Base-by-base conservation (phyloP, 2,888 invertebrate species). In the Microdon myrmicae region DNA sequence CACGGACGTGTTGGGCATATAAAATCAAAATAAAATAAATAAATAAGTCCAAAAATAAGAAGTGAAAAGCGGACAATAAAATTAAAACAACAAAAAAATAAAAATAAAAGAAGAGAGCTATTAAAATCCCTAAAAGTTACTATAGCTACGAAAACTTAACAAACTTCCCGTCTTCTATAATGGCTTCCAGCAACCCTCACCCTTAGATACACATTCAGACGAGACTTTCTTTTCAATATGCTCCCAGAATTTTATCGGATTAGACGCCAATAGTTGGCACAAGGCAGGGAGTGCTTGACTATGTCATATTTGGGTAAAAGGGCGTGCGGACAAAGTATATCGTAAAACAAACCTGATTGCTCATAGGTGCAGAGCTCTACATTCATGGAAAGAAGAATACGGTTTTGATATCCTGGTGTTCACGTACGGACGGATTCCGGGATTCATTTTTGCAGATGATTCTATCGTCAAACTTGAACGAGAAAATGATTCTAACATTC, bases 111-210 rank as follows among this genome's bases (percentile, higher is more conserved):
- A 44, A 37, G 38, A 39, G 22, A 16, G 35, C 10, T 14, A 25
- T 17, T 25, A 38, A 45, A 56, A 51, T 37, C 23, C 55, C 58
- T 58, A 43, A 64, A 64, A 64, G 58, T 64, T 43, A 58, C 64
- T 64, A 64, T 64, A 64, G 64, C 64, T 64, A 64, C 64, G 64
- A 53, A 53, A 64, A 64, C 64, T 58, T 64, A 64, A 58, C 64
- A 64, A 64, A 64, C 64, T 64, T 64, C 64, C 53, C 58, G 58
- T 58, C 64, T 58, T 56, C 64, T 58, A 64, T 64, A 53, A 64
- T 58, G 51, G 64, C 58, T 64, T 58, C 43, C 47, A 64, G 54
- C 37, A 35, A 9, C 51, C 41, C 45, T 58, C 64, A 47, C 37
- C 31, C 9, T 31, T 28, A 7, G 32, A 20, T 23, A 10, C 22